Base-by-base conservation (phyloP, 2,113 vertebrate species). In the Rissa tridactyla region DNA sequence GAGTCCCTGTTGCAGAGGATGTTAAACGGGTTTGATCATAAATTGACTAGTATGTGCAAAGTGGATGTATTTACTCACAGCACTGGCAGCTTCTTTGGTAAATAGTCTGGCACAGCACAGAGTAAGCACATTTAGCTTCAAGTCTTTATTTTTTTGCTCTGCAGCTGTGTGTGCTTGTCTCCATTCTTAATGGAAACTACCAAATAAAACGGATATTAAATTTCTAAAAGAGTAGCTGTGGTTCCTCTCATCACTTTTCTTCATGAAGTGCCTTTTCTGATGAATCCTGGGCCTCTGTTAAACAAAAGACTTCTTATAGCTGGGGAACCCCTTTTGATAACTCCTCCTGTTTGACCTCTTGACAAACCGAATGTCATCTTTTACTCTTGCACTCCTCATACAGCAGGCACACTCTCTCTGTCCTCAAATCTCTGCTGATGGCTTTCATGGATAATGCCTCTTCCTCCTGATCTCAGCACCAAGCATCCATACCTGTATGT, bases 151-250 rank as follows among this genome's bases (percentile, higher is more conserved):
- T 90, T 96, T 96, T 60, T 77, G 34, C 42, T 65, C 51, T 88
- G 86, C 93, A 97, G 89, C 92, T 95, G 95, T 85, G 87, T 87
- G 68, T 96, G 95, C 75, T 97, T 72, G 88, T 91, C 86, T 90
- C 55, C 55, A 88, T 62, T 92, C 83, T 88, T 82, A 91, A 85
- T 5, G 32, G 89, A 92, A 95, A 65, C 18, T 27, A 57, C 23
- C 66, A 73, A 94, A 88, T 55, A 65, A 89, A 87, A 73, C 0
- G 2, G 54, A 68, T 77, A 81, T 70, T 79, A 93, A 64, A 86
- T 90, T 92, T 90, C 70, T 44, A 44, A 82, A 91, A 79, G 5
- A 87, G 38, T 47, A 15, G 21, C 51, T 94, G 82, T 29, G 16
- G 22, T 85, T 87, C 19, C 3, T 42, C 54, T 62, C 79, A 54